Base-by-base conservation (phyloP, 2,888 invertebrate species). In the Xiphydria camelus region DNA sequence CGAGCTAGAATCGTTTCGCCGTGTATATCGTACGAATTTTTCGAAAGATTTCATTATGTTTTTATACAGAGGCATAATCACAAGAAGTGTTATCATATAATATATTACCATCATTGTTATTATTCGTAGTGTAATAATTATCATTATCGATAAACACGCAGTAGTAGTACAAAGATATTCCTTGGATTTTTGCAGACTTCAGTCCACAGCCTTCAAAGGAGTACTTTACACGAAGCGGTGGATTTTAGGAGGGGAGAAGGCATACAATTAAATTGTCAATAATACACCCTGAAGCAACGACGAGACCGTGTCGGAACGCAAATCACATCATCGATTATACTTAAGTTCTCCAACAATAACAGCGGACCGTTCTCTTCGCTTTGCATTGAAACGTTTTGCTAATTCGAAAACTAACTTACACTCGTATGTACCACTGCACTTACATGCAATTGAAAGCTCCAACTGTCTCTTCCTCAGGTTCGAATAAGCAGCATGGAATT, bases 81-180 rank as follows among this genome's bases (percentile, higher is more conserved):
- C 59, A 63, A 61, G 55, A 61, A 63, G 59, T 58, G 52, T 53
- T 53, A 49, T 39, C 39, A 45, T 53, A 55, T 54, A 43, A 40
- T 51, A 45, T 40, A 37, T 45, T 41, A 19, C 40, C 34, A 44
- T 45, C 37, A 41, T 33, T 31, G 19, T 14, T 20, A 15, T 20
- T 23, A 35, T 47, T 42, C 29, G 20, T 47, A 25, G 26, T 47
- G 40, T 47, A 34, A 29, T 49, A 61, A 57, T 57, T 53, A 45
- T 55, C 55, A 53, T 60, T 55, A 59, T 63, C 57, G 61, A 57
- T 66, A 66, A 61, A 69, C 62, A 63, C 57, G 57, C 59, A 58
- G 45, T 64, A 64, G 52, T 63, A 60, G 61, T 68, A 68, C 57
- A 69, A 68, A 65, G 56, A 55, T 64, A 54, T 51, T 44, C 40